phyloP scores from a whole-genome alignment of 1,140 invertebrate species.

The Mesaphorura yosii region DNA sequence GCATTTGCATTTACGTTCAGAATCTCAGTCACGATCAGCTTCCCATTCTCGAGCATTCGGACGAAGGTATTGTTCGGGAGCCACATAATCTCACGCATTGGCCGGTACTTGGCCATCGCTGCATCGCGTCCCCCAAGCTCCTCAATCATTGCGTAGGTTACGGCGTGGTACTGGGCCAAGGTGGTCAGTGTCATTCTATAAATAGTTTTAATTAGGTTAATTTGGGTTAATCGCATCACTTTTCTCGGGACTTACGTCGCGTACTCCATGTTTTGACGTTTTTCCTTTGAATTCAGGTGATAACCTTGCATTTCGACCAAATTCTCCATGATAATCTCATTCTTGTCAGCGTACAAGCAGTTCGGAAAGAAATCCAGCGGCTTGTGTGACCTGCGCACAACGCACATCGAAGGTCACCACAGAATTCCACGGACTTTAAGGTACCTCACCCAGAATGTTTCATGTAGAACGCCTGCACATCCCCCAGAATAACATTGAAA shows the following conservation, averaged over 20 bases:
- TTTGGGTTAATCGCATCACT: background rate
- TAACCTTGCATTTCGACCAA: background rate
- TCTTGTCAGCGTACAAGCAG: background rate
- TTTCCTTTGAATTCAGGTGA: background rate
- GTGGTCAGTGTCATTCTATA: constrained; percentile 4
- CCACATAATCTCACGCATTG: background rate
- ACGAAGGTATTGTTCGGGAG: no score
- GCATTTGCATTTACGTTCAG: no score
- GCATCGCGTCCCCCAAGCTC: background rate
- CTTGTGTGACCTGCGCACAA: background rate
- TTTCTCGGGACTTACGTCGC: constrained; percentile 1
- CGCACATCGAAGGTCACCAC: background rate
- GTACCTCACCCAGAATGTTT: background rate
- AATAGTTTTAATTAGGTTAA: background rate
- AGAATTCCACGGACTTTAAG: background rate
- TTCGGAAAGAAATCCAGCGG: constrained; percentile 6
- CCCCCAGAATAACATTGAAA: background rate
- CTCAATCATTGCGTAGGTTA: background rate
- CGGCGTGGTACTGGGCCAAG: background rate
- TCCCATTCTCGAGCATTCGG: no score
- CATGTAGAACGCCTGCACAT: background rate
- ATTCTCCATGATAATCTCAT: constrained; percentile 3
- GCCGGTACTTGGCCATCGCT: background rate
- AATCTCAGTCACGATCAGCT: no score
- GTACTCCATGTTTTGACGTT: background rate